These are phyloP conservation scores for Pemphredon lugubris DNA, from an alignment of 2,888 invertebrate species.

Conservation along the genomic window DNA sequence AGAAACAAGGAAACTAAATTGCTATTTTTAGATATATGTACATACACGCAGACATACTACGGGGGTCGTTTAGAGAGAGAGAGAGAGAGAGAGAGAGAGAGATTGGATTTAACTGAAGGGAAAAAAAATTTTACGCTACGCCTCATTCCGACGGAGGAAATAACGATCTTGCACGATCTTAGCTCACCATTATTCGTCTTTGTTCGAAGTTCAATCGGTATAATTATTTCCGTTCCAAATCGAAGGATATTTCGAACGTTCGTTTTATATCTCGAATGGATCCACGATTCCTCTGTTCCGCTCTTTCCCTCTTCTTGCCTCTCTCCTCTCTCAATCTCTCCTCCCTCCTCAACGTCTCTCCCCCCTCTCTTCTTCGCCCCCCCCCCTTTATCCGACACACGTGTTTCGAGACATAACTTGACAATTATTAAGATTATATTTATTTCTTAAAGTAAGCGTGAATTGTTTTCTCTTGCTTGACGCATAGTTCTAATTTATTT, in stretches of 20 bases:
- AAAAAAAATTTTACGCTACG: conserved; percentile 2
- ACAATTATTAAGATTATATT: conserved; percentile 46
- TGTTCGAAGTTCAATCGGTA: not conserved
- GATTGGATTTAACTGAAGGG: conserved; percentile 14
- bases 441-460: conserved; percentile 49
- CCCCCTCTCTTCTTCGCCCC: conserved; percentile 13
- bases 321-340: conserved; percentile 18
- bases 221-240: not conserved
- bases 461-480: conserved; percentile 33
- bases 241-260: not conserved
- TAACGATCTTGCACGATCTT: not conserved
- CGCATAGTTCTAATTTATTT: conserved; percentile 43
- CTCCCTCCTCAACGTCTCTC: not conserved
- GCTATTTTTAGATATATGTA: conserved; percentile 33
- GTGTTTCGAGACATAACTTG: conserved; percentile 47
- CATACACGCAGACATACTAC: too few species aligned
- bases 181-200: not conserved
- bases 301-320: conserved; percentile 5
- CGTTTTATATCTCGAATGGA: not conserved
- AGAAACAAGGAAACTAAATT: conserved; percentile 11
- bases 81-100: too few species aligned
- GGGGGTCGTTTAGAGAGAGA: conserved; percentile 2
- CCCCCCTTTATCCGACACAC: conserved; percentile 18
- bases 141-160: not conserved
- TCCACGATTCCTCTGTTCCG: not conserved